Conservation (phyloP, 2,888 invertebrate species). For the Drosophila yooni region DNA sequence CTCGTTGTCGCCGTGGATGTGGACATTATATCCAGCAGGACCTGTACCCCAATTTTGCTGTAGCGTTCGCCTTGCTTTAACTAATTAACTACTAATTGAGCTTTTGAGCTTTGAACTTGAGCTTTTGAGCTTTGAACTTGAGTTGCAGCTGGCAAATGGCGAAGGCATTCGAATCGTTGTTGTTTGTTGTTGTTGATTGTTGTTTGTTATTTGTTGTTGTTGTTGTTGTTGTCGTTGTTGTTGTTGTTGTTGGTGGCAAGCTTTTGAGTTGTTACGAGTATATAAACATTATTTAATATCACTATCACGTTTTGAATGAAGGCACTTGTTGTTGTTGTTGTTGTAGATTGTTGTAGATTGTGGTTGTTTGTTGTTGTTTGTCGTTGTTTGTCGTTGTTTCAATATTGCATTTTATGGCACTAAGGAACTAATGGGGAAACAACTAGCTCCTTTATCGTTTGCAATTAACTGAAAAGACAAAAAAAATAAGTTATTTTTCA, state of each 20-base stretch:
- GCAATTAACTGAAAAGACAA: slow-evolving; percentile 63
- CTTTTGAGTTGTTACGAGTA: slow-evolving; percentile 67
- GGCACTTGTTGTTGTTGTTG: slow-evolving; percentile 63
- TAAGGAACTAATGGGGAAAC: slow-evolving; percentile 69
- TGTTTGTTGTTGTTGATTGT: slow-evolving; percentile 11
- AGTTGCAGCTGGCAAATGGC: slow-evolving; percentile 34
- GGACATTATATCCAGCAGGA: slow-evolving; percentile 74
- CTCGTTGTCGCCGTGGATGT: slow-evolving; percentile 82
- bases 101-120: slow-evolving; percentile 4
- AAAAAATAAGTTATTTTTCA: slow-evolving; percentile 22
- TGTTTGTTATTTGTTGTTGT: slow-evolving; percentile 22
- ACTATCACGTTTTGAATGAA: slow-evolving; percentile 67
- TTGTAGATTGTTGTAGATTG: slow-evolving; percentile 10
- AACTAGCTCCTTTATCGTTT: slow-evolving; percentile 57
- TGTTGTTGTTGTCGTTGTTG: slow-evolving; percentile 33
- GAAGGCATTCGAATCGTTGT: slow-evolving; percentile 39
- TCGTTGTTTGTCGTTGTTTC: slow-evolving; percentile 51
- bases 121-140: slow-evolving; percentile 39
- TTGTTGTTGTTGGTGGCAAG: slow-evolving; percentile 51
- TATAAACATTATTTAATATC: slow-evolving; percentile 79
- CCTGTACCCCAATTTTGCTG: slow-evolving; percentile 1
- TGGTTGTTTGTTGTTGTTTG: slow-evolving; percentile 18
- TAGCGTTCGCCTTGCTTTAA: not conserved
- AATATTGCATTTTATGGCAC: slow-evolving; percentile 78
- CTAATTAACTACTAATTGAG: slow-evolving; percentile 13